These are phyloP conservation scores for Hiodon tergisus DNA, from an alignment of 2,113 vertebrate species.

Conservation along the genomic window DNA sequence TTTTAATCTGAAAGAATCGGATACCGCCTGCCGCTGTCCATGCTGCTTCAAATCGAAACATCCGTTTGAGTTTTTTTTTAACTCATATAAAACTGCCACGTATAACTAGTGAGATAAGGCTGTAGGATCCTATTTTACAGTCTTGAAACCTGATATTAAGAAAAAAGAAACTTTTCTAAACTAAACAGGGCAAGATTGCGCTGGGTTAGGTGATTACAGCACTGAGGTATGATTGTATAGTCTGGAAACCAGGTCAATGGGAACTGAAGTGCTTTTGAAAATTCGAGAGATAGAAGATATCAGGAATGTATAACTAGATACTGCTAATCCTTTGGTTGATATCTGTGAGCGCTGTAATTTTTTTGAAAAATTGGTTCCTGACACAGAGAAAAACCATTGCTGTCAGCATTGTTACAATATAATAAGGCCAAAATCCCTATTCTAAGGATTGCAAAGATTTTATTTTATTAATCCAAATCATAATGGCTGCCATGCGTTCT, in stretches of 20 bases:
- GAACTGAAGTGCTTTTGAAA: conserved; percentile 53
- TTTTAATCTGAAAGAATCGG: not conserved
- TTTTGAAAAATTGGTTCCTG: conserved; percentile 45
- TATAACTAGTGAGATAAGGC: no score
- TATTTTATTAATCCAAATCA: conserved; percentile 35
- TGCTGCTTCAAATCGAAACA: conserved; percentile 13
- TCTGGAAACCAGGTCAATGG: conserved; percentile 54
- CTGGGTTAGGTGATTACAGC: conserved; percentile 52
- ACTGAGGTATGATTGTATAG: conserved; percentile 39
- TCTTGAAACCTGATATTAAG: not conserved
- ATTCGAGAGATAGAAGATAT: conserved; percentile 56
- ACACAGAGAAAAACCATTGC: conserved; percentile 57
- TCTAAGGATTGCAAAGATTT: conserved; percentile 29
- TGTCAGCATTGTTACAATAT: conserved; percentile 30
- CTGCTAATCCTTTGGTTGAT: conserved; percentile 53
- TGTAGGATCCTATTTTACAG: conserved; percentile 17
- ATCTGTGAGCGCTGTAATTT: conserved; percentile 39
- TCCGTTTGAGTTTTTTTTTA: conserved; percentile 6
- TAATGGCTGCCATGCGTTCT: not conserved
- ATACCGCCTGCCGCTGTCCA: conserved; percentile 23
- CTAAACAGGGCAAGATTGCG: conserved; percentile 39
- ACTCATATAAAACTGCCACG: no score
- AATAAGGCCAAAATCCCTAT: not conserved
- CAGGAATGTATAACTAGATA: conserved; percentile 54
- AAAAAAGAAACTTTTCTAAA: not conserved